Base-by-base conservation (phyloP, 2,888 invertebrate genomes). In the Drosophila mimetica region DNA sequence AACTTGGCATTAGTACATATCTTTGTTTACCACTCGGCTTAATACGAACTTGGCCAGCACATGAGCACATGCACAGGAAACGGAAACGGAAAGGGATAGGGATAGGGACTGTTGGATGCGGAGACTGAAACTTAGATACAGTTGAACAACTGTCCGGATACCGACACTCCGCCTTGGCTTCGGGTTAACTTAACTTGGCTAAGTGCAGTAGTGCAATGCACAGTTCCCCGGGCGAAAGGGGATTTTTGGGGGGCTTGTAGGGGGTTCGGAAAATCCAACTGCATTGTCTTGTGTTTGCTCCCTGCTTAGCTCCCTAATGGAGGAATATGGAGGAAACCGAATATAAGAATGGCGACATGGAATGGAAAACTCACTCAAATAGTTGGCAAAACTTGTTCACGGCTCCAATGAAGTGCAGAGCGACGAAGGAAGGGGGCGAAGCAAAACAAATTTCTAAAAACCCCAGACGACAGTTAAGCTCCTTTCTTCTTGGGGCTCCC, bases 351-450 rank as follows among this genome's bases (percentile, higher is more conserved):
- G 60, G 41, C 53, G 66, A 65, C 76, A 58, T 66, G 67, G 48
- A 60, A 44, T 58, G 67, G 75, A 73, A 75, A 79, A 77, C 80
- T 77, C 69, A 86, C 80, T 80, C 76, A 83, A 84, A 84, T 86
- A 86, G 80, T 86, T 83, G 71, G 75, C 69, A 51, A 73, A 73
- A 81, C 84, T 82, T 77, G 71, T 80, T 84, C 74, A 59, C 76
- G 74, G 85, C 76, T 86, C 67, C 85, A 80, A 81, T 86, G 78
- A 84, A 80, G 78, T 80, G 81, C 66, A 52, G 51, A 57, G 59
- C 7, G 14, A 30, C n/a, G 22, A 34, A 30, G 2, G 34, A 20
- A 54, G 61, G 64, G 54, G 52, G 64, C 58, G 30, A 8, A 67
- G 46, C 41, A 42, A 75, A 69, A 75, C 66, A 83, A 71, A 82